phyloP scores from a whole-genome alignment of 2,797 vertebrate genomes.

The Bryconaethiops microstoma region DNA sequence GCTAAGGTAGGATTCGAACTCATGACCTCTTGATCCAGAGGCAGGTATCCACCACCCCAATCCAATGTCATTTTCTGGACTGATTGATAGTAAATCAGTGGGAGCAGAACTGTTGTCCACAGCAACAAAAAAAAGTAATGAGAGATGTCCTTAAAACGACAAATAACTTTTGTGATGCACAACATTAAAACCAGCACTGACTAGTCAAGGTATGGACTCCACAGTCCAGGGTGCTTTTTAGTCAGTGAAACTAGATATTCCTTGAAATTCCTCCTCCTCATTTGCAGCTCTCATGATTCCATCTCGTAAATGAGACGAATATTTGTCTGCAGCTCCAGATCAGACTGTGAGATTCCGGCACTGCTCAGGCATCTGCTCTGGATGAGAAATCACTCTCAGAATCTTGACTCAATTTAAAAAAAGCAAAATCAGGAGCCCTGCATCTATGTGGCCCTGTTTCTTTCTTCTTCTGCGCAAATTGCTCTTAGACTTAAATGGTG shows the following conservation, averaged over 20 bases:
- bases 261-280: conserved; percentile 39
- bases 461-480: conserved; percentile 11
- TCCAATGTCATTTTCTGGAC: too few relatives aligned
- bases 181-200: too few relatives aligned
- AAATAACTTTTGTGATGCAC: too few relatives aligned
- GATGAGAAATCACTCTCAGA: conserved; percentile 41
- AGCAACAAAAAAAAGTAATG: too few relatives aligned
- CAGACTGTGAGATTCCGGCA: conserved; percentile 21
- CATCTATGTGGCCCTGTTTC: conserved; percentile 7
- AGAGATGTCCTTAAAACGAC: too few relatives aligned
- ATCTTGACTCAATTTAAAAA: conserved; percentile 21
- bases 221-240: too few relatives aligned
- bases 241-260: not conserved
- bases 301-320: conserved; percentile 41
- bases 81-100: too few relatives aligned
- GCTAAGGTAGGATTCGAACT: too few relatives aligned
- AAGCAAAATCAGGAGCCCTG: conserved; percentile 8
- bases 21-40: too few relatives aligned
- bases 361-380: conserved; percentile 33
- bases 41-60: too few relatives aligned
- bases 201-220: too few relatives aligned
- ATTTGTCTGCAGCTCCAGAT: conserved; percentile 41
- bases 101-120: too few relatives aligned
- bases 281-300: conserved; percentile 46
- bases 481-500: conserved; percentile 19